phyloP scores from a whole-genome alignment of 2,113 vertebrate species.

The Epinephelus lanceolatus region DNA sequence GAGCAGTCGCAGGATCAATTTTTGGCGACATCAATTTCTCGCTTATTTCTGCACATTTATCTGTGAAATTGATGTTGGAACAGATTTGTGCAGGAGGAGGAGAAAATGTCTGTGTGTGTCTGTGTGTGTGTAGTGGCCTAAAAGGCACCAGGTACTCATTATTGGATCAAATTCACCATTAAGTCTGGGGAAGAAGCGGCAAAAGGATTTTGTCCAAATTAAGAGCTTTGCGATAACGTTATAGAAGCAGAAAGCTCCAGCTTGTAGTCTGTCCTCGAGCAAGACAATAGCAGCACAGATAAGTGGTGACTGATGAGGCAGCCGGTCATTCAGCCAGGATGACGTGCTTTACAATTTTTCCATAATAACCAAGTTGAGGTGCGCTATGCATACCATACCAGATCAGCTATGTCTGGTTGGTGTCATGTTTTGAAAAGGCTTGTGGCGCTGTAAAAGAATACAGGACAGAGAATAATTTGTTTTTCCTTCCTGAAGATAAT shows the following conservation, averaged over 20 bases:
- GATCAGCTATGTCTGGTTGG: slow-evolving; percentile 15
- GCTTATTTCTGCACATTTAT: slow-evolving; percentile 23
- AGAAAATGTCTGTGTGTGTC: not conserved
- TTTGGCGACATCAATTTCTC: slow-evolving; percentile 34
- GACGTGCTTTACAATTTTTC: slow-evolving; percentile 6
- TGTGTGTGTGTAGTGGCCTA: slow-evolving; percentile 3
- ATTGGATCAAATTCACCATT: slow-evolving; percentile 37
- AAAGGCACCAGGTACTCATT: slow-evolving; percentile 36
- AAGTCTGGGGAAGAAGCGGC: slow-evolving; percentile 6
- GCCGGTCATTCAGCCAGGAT: not conserved
- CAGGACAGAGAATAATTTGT: not conserved
- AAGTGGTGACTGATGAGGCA: slow-evolving; percentile 40
- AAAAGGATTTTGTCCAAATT: slow-evolving; percentile 33
- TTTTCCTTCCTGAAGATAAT: slow-evolving; percentile 31
- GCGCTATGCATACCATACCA: not conserved
- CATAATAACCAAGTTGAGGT: slow-evolving; percentile 10
- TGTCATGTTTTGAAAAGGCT: slow-evolving; percentile 38
- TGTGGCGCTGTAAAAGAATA: not conserved
- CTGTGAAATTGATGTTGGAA: slow-evolving; percentile 64
- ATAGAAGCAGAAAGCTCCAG: slow-evolving; percentile 20
- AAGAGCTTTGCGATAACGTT: slow-evolving; percentile 19
- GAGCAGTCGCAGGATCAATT: slow-evolving; percentile 9
- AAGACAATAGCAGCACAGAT: slow-evolving; percentile 23
- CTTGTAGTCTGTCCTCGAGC: slow-evolving; percentile 10
- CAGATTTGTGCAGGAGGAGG: slow-evolving; percentile 21